These are phyloP conservation scores for Lasioglossum leucozonium DNA, from an alignment of 2,888 invertebrate species.

Conservation along the genomic window DNA sequence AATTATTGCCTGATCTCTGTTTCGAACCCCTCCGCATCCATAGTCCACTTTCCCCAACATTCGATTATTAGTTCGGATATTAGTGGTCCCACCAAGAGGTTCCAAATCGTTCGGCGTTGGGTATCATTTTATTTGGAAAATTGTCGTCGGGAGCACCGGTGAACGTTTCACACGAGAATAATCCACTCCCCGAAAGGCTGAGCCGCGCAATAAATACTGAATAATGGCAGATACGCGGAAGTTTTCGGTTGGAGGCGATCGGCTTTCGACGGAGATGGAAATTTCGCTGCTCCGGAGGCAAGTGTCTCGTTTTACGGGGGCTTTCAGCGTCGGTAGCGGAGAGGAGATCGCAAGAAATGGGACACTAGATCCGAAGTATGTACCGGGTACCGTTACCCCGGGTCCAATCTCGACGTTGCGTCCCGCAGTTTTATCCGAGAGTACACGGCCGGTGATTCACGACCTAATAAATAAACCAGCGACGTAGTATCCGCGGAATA, in stretches of 20 bases:
- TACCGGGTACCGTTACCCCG: constrained; percentile 5
- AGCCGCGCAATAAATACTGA: not conserved
- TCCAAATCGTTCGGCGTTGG: too few species aligned
- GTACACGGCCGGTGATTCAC: not conserved
- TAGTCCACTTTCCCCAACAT: too few species aligned
- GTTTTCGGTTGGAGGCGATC: not conserved
- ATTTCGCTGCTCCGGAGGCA: not conserved
- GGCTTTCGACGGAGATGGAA: not conserved
- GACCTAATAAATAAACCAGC: constrained; percentile 2
- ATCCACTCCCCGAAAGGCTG: too few species aligned
- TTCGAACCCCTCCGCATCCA: too few species aligned
- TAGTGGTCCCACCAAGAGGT: too few species aligned
- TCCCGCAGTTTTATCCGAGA: not conserved
- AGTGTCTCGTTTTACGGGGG: not conserved
- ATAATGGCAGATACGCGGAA: not conserved
- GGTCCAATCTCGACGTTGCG: not conserved
- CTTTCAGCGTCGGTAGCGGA: not conserved
- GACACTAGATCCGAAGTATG: not conserved
- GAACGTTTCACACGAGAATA: too few species aligned
- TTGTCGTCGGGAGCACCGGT: too few species aligned
- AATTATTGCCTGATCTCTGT: too few species aligned
- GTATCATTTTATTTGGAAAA: too few species aligned
- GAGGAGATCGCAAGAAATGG: not conserved
- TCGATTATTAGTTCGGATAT: too few species aligned
- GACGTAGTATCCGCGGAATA: not conserved